Evolutionary conservation across 1,140 invertebrate species (phyloP).

Genomic region (Caerostris extrusa): DNA sequence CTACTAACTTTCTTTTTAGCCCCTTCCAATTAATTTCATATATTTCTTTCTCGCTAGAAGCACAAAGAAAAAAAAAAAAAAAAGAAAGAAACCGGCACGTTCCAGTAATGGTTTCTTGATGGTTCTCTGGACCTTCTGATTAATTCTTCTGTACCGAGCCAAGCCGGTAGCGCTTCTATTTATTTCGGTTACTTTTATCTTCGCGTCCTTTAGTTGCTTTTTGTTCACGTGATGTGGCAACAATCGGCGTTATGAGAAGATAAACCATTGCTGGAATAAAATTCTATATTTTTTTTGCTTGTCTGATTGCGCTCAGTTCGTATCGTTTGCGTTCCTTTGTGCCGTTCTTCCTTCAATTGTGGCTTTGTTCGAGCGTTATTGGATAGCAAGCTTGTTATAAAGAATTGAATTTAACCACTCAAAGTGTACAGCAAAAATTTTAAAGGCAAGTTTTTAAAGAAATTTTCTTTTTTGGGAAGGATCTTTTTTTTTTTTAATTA

Average conservation of each 20-base stretch:
- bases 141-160: conserved; percentile 46
- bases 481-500: too few relatives aligned
- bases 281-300: neutral
- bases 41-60: conserved; percentile 57
- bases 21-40: conserved; percentile 69
- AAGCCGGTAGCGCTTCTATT: conserved; percentile 56
- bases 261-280: neutral
- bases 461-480: neutral
- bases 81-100: conserved; percentile 29
- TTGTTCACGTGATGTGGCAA: conserved; percentile 58
- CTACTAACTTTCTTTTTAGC: conserved; percentile 53
- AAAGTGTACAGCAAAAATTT: neutral
- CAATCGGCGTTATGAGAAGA: conserved; percentile 57
- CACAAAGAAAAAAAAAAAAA: conserved; percentile 37
- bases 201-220: neutral
- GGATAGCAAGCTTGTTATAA: neutral
- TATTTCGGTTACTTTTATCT: conserved; percentile 15
- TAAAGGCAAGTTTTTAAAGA: neutral
- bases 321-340: conserved; percentile 20
- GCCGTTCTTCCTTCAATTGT: neutral
- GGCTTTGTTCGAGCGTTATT: neutral
- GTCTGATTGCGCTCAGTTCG: neutral
- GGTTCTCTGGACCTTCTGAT: conserved; percentile 39
- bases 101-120: conserved; percentile 63
- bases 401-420: conserved; percentile 19